Evolutionary conservation across 2,888 invertebrate genomes (phyloP), one percentile per base, ranked within the genome.

Genomic region (Eupeodes latifasciatus): DNA sequence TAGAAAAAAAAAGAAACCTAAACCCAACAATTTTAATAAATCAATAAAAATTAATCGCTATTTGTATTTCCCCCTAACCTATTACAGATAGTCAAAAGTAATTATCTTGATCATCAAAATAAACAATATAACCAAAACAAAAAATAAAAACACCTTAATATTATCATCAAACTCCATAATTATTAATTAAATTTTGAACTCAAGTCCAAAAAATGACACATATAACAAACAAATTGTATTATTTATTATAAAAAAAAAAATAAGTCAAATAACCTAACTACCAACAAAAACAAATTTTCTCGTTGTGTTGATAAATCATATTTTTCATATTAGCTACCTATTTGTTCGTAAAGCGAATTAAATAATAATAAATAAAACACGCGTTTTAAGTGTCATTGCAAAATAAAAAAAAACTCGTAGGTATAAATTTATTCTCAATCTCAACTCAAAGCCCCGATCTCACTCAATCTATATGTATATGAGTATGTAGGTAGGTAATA

Each of bases 401-500:
- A 5, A 40, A 40, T 40, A 7, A 40, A 40, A 7, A 4, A 40
- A 40, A 27, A 27, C 27, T 40, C 9, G 0, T 40, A n/a, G n/a
- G n/a, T n/a, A 53, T 79, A 27, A 2, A 27, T 27, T 27, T 36
- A 7, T 12, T 36, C 47, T 11, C n/a, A 57, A 47, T 27, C 47
- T 59, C 27, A 44, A 72, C 19, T 19, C 34, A 27, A 67, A 47
- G 44, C 74, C 27, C 47, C 82, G 75, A 86, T 79, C 81, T 81
- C 78, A 69, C 81, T 49, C 81, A 86, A 86, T 86, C 78, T 81
- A n/a, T n/a, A n/a, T n/a, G n/a, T n/a, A n/a, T n/a, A n/a, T n/a
- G n/a, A n/a, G n/a, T n/a, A n/a, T n/a, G n/a, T n/a, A n/a, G n/a
- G 27, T 27, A 27, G 27, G 44, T 44, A 78, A 78, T 78, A 78